phyloP scores from a whole-genome alignment of 35 echinoderm and acorn worm genomes.

The Acanthaster planci region DNA sequence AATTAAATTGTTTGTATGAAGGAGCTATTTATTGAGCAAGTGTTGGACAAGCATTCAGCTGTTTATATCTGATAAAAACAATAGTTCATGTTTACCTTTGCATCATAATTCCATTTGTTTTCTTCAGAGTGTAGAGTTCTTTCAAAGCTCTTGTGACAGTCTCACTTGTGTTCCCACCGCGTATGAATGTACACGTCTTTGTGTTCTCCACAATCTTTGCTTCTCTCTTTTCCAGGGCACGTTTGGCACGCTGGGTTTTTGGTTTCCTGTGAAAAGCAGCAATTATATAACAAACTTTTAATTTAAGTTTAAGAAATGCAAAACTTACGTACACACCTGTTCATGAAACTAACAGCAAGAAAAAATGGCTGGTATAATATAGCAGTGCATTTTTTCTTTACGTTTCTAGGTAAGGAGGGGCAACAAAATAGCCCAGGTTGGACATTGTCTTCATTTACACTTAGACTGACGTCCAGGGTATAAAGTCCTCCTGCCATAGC shows the following conservation, averaged over 20 bases:
- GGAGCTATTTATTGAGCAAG: background rate
- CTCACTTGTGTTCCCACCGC: constrained; percentile 74
- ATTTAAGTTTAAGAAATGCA: too few species aligned
- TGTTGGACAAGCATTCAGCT: background rate
- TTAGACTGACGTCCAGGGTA: too few species aligned
- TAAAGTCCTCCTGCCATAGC: too few species aligned
- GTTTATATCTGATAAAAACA: background rate
- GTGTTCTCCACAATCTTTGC: constrained; percentile 67
- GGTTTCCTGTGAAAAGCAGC: constrained; percentile 56
- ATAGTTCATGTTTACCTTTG: constrained; percentile 43
- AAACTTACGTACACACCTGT: too few species aligned
- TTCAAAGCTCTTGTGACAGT: constrained; percentile 58
- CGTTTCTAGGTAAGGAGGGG: too few species aligned
- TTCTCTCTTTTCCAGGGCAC: constrained; percentile 66
- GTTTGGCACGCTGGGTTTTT: constrained; percentile 69
- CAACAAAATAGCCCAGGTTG: too few species aligned
- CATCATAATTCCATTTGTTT: constrained; percentile 60
- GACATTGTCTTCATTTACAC: too few species aligned
- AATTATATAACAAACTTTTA: background rate
- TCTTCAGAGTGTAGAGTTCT: constrained; percentile 64
- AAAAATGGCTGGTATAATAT: too few species aligned
- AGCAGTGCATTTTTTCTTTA: too few species aligned
- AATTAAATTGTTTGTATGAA: background rate
- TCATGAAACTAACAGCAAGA: too few species aligned
- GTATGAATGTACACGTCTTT: constrained; percentile 70